Base-by-base conservation (phyloP, 2,797 vertebrate genomes). In the Epinephelus awoara region DNA sequence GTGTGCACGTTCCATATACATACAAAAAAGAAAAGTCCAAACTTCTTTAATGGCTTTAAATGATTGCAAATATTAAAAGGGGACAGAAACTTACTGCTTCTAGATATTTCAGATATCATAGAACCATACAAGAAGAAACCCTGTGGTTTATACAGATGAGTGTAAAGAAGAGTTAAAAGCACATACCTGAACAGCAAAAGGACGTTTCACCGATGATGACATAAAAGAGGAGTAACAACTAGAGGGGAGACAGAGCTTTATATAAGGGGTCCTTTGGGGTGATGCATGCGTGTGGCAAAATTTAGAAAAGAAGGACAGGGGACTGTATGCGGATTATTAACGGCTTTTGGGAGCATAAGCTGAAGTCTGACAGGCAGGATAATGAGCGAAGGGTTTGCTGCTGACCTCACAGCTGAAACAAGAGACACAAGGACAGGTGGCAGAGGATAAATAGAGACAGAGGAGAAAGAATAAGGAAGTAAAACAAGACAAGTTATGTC, bases 391-490 rank as follows among this genome's bases (percentile, higher is more conserved):
- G 77, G 76, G 85, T 82, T 88, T 72, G 67, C 2, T 44, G 68
- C 54, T 91, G 90, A 93, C 83, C 79, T 90, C 92, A 92, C 72
- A 19, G 78, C 88, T 87, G 72, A 87, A 91, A 89, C 58, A 65
- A 80, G 82, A 91, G 64, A 80, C 72, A 79, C 21, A 67, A 46
- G 62, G 85, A 93, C 93, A 93, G 89, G 80, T 92, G 93, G 68
- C 34, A n/a, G 72, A 67, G 67, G 63, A 84, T 13, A 52, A 62
- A 70, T 10, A 70, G 65, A 74, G 65, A 72, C 6, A 25, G 51
- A 64, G 38, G 17, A 79, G 29, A 62, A 25, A 42, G 59, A 67
- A 40, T 29, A 68, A 80, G 49, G 8, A 46, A 38, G 38, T 4
- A 58, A 79, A 82, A 63, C 44, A 38, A 58, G 38, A 44, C 4